phyloP scores from a whole-genome alignment of 2,113 vertebrate species.

The Rhadina sibilatrix region DNA sequence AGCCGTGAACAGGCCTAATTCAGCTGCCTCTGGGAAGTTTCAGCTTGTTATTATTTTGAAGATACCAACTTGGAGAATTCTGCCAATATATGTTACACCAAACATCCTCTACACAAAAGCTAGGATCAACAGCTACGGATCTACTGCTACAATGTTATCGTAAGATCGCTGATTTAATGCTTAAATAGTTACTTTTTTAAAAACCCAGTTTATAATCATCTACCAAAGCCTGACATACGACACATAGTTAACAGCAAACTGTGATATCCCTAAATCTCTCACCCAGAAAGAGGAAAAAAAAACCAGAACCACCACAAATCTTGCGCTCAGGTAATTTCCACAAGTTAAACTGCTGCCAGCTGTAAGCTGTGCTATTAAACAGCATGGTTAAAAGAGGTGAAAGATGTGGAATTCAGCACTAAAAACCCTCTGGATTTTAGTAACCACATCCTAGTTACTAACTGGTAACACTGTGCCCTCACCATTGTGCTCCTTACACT shows the following conservation, averaged over 20 bases:
- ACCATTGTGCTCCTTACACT: rapidly evolving
- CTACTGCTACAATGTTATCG: not conserved
- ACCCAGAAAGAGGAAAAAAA: not conserved
- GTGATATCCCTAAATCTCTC: not conserved
- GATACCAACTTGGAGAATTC: not conserved
- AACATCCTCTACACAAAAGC: not conserved
- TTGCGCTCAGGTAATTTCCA: not conserved
- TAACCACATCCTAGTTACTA: not conserved
- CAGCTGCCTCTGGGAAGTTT: not conserved
- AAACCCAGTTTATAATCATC: not conserved
- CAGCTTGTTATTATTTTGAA: not conserved
- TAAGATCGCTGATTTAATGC: not conserved
- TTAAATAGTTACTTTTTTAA: not conserved
- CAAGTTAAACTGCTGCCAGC: not conserved
- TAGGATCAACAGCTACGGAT: not conserved
- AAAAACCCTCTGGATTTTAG: not conserved
- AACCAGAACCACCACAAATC: not conserved
- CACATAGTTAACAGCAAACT: not conserved
- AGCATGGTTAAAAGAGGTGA: not conserved
- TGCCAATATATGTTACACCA: not conserved
- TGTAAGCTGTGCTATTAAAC: not conserved
- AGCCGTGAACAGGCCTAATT: not conserved
- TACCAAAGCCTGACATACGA: not conserved
- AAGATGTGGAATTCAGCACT: not conserved
- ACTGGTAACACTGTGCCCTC: not conserved